These are phyloP conservation scores for Protonibea diacanthus DNA, from an alignment of 2,797 vertebrate species.

Conservation along the genomic window DNA sequence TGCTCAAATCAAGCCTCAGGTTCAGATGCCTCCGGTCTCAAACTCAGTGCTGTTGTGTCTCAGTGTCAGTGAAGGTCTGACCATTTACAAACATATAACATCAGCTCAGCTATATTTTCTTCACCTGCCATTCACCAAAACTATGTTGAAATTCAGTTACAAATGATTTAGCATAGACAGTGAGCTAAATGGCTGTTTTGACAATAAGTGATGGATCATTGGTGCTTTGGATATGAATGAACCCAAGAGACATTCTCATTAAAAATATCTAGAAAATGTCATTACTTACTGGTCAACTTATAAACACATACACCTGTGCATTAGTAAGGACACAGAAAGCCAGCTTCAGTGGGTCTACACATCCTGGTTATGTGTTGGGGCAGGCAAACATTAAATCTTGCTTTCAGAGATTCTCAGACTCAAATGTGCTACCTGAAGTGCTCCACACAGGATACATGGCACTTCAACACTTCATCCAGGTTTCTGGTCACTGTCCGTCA, in stretches of 20 bases:
- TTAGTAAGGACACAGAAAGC: neutral
- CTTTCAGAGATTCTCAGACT: neutral
- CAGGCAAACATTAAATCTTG: neutral
- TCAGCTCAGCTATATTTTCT: too few relatives aligned
- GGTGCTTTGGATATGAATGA: too few relatives aligned
- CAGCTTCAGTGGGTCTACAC: neutral
- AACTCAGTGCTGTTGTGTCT: conserved; percentile 26
- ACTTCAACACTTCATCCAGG: neutral
- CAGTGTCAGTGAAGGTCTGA: conserved; percentile 6
- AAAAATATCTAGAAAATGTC: too few relatives aligned
- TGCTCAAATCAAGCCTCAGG: conserved; percentile 3
- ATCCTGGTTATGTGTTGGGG: neutral
- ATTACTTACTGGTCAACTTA: neutral
- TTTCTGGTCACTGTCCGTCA: neutral
- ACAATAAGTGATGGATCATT: too few relatives aligned
- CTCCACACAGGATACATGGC: neutral
- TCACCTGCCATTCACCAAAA: too few relatives aligned
- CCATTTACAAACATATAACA: conserved; percentile 7
- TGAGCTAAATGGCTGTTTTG: too few relatives aligned
- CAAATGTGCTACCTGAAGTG: neutral
- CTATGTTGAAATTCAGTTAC: too few relatives aligned
- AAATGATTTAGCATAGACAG: too few relatives aligned
- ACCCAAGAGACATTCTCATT: neutral
- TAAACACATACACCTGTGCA: neutral
- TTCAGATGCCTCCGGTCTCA: conserved; percentile 26